Base-by-base conservation (phyloP, 1,140 invertebrate genomes). In the Caenorhabditis latens region DNA sequence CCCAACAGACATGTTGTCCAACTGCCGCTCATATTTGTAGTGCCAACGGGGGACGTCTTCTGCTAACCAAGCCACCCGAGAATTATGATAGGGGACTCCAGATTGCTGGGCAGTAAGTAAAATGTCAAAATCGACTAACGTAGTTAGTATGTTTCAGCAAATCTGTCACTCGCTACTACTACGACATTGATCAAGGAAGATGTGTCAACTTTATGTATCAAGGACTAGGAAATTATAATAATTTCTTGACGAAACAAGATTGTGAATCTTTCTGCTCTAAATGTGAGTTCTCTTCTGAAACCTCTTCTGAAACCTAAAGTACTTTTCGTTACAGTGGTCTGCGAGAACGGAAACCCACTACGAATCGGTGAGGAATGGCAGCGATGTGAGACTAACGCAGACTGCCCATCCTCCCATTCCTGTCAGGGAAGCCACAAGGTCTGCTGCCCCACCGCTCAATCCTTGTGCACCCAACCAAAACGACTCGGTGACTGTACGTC, bases 381-480 rank as follows among this genome's bases (percentile, higher is more conserved):
- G 57, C 42, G 91, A n/a, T 91, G 91, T 63, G 91, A 91, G 79
- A 89, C 89, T 5, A 84, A 84, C 57, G 86, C 55, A n/a, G 91
- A 91, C 83, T 91, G 91, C 61, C 91, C 91, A 7, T 79, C 84
- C 11, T 89, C 91, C 1, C 91, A 91, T 86, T 79, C 88, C 24
- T 91, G 91, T 55, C 90, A 92, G 84, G 79, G 87, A 32, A 83
- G 71, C 14, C 91, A 91, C 83, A 91, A 92, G 85, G 91, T 91
- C 43, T 91, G 91, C 85, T 91, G 91, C 71, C 91, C 91, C 21
- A 91, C 91, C 48, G 91, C 91, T 40, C 91, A 91, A 84, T 90
- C 90, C n/a, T 92, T 91, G 57, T 91, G 91, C 75, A 91, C 91
- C 1, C 91, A 91, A 58, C 91, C 91, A n/a, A 91, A 91, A 88